Base-by-base conservation (phyloP, 2,888 invertebrate genomes). In the Acleris holmiana region DNA sequence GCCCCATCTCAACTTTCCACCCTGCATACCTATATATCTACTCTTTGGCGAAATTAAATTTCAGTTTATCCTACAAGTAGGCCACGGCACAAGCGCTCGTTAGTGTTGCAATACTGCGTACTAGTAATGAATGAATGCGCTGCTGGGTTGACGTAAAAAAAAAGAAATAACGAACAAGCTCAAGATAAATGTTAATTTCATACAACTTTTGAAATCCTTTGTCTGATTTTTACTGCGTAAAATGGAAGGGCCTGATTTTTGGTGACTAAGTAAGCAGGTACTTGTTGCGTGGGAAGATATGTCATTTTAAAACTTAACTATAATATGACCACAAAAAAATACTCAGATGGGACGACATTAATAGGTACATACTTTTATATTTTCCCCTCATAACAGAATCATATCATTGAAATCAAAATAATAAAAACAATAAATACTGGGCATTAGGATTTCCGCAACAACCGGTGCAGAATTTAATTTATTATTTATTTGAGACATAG, bases 21-120 rank as follows among this genome's bases (percentile, higher is more conserved):
- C n/a, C n/a, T n/a, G n/a, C n/a, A 35, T 35, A 8, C 13, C 13
- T 35, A 35, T 13, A 35, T 13, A 74, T 78, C 71, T 76, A 82
- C 86, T 88, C 87, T 89, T 89, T 86, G 85, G 86, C 85, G 85
- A 89, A 89, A 89, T 89, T 87, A 86, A 88, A 88, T 86, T 88
- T 88, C 85, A 89, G 89, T 88, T 86, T 86, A 87, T 88, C 86
- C 86, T 85, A 74, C 82, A 89, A 88, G 88, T 89, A 73, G 89
- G 86, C 82, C 89, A 82, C 80, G 75, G 79, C 82, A 79, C 78
- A 74, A 74, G 80, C 73, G 79, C 77, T 29, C 59, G 54, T 49
- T 48, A 15, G 75, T 88, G 82, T 79, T 79, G 88, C 84, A 88
- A 88, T 80, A 74, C 79, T 63, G 80, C 81, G 77, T 79, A 82